Evolutionary conservation across 2,888 invertebrate species (phyloP).

Genomic region (Callosobruchus maculatus): DNA sequence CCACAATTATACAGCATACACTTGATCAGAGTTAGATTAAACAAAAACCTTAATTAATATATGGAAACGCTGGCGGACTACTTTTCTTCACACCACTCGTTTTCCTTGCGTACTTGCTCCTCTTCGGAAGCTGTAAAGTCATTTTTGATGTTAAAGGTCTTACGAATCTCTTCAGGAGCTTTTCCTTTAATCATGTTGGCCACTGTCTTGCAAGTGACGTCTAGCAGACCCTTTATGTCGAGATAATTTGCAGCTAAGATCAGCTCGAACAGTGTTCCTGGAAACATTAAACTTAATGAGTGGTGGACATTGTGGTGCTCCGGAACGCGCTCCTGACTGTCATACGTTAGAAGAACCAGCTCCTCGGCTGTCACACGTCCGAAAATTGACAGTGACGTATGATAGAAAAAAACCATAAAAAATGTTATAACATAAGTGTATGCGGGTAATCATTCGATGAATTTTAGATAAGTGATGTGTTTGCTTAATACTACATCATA

Average conservation of each 20-base stretch:
- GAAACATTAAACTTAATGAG: conserved; percentile 42
- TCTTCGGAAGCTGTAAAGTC: conserved; percentile 95
- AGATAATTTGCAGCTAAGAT: conserved; percentile 96
- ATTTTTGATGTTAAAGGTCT: conserved; percentile 95
- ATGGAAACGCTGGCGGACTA: conserved; percentile 38
- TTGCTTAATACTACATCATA: no score
- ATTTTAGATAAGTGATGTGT: no score
- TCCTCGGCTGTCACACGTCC: no score
- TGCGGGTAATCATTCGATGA: no score
- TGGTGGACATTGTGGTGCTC: no score
- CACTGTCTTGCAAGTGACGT: conserved; percentile 97
- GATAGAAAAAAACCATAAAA: no score
- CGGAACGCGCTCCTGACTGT: no score
- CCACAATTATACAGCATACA: neutral
- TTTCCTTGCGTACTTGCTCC: conserved; percentile 95
- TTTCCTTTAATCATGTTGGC: conserved; percentile 99
- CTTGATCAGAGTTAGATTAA: neutral
- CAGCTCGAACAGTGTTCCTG: conserved; percentile 92
- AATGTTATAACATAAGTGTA: no score
- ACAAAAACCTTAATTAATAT: neutral
- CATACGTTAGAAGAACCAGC: no score
- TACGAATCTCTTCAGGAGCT: conserved; percentile 95
- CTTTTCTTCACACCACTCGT: conserved; percentile 92
- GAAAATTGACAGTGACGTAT: no score
- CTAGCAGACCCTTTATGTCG: conserved; percentile 91